These are phyloP conservation scores for Galleria mellonella DNA, from an alignment of 1,140 invertebrate species.

Conservation along the genomic window DNA sequence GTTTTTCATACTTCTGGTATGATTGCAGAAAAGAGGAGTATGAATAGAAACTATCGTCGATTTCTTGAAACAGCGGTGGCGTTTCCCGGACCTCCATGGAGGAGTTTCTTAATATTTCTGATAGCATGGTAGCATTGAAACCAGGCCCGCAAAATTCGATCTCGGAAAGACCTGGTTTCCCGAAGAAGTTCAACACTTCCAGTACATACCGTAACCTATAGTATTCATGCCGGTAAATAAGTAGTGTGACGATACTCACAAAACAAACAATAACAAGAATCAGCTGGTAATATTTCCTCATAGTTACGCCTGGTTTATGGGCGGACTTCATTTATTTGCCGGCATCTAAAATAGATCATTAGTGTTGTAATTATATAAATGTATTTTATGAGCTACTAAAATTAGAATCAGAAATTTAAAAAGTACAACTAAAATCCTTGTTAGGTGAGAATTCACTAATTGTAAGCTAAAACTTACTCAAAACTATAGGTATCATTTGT, in stretches of 20 bases:
- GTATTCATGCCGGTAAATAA: constrained; percentile 87
- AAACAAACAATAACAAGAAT: constrained; percentile 78
- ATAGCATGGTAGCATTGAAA: constrained; percentile 67
- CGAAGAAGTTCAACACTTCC: constrained; percentile 86
- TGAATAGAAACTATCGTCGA: constrained; percentile 70
- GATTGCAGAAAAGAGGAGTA: constrained; percentile 74
- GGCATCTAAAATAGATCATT: constrained; percentile 8
- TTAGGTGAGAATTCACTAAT: no score
- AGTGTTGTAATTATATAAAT: neutral
- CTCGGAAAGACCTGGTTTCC: constrained; percentile 73
- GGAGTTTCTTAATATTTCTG: constrained; percentile 60
- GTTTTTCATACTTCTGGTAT: constrained; percentile 62
- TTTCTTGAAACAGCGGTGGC: constrained; percentile 66
- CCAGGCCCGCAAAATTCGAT: constrained; percentile 70
- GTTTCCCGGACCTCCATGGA: constrained; percentile 63
- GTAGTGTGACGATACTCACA: constrained; percentile 79
- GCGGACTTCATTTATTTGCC: constrained; percentile 52
- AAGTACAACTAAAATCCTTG: no score
- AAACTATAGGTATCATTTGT: no score
- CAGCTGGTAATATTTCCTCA: constrained; percentile 86
- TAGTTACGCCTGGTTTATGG: constrained; percentile 58
- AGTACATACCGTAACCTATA: constrained; percentile 83
- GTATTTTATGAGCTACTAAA: no score
- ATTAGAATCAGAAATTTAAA: no score
- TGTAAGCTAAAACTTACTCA: no score